Evolutionary conservation across 2,888 invertebrate genomes (phyloP), one percentile per base, ranked within the genome.

Genomic region (Acleris laterana): DNA sequence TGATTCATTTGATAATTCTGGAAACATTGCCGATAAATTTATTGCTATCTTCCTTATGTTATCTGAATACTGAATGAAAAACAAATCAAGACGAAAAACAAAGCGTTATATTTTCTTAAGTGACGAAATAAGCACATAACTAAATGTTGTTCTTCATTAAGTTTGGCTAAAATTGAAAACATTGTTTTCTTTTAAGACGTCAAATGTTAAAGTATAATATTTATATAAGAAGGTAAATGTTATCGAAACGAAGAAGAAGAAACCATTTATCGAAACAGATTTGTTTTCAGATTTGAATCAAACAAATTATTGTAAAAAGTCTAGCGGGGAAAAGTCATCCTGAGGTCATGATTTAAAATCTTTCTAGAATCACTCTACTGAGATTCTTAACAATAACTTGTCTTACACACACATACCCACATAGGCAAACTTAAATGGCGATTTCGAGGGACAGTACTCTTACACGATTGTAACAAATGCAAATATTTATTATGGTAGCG

Each of bases 1-100:
- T 85, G 85, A 88, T 80, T 88, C 84, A 87, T 85, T 83, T 80
- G 82, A 86, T 83, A 65, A 65, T 61, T 46, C 57, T 57, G 32
- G 49, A 61, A 65, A 44, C 44, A 61, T 65, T 65, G 20, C 50
- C 55, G 65, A 65, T 65, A 61, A 55, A 20, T 44, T 49, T 55
- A 53, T 25, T 55, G 55, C 44, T 61, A 61, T 65, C 60, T 56
- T 55, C 42, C 19, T 22, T 42, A 55, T 42, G 20, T 20, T 38
- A 38, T 38, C 46, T 38, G 38, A n/a, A n/a, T 38, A 49, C 11
- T 6, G 42, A 55, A 13, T 42, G 59, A 64, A 64, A 64, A 64
- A 59, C 64, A 55, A 55, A 38, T 58, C 20, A 28, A 65, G 49
- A 55, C 25, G 4, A 59, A 64, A 48, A 64, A 53, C 59, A 63